Base-by-base conservation (phyloP, 2,888 invertebrate species). In the Microplitis deprimator region DNA sequence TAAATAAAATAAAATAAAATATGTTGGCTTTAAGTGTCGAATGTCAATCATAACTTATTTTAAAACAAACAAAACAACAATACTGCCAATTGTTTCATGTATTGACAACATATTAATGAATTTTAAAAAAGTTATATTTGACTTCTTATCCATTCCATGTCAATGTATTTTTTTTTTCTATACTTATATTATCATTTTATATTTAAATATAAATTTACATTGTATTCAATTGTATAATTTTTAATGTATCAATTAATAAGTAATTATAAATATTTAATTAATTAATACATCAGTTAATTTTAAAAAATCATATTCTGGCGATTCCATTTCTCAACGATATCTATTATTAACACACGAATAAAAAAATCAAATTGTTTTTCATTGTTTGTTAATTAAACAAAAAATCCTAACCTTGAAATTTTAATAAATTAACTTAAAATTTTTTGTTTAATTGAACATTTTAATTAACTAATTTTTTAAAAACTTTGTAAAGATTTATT, bases 321-420 rank as follows among this genome's bases (percentile, higher is more conserved):
- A 77, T 79, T 82, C 82, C 82, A 81, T 82, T 82, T 80, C 82
- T 82, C 82, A 80, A 82, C 81, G 80, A 71, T 17, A 79, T 75
- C 76, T 75, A 77, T 79, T 77, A 73, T 67, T 71, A 73, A 71
- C 69, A 77, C 67, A 50, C 41, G 64, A 68, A 20, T 50, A 16
- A 50, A 77, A 77, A 69, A 20, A 73, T 60, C 40, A 50, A 73
- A 76, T 69, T 29, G 17, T 67, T n/a, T 50, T 13, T 29, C 29
- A 50, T 13, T 50, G 5, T 50, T 13, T 50, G 8, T 50, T 50
- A 10, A 50, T 5, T 50, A 50, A 50, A 50, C 8, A 50, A 50
- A 50, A 50, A 50, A 50, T 50, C 50, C 50, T 50, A 50, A 50
- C 13, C 13, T 50, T 1, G 5, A 50, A 41, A 10, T 41, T 41